Percentiles rank a stretch among this genome's conserved stretches.
Evolutionary conservation across 2,888 invertebrate species (phyloP).

Genomic region (Carcina quercana): DNA sequence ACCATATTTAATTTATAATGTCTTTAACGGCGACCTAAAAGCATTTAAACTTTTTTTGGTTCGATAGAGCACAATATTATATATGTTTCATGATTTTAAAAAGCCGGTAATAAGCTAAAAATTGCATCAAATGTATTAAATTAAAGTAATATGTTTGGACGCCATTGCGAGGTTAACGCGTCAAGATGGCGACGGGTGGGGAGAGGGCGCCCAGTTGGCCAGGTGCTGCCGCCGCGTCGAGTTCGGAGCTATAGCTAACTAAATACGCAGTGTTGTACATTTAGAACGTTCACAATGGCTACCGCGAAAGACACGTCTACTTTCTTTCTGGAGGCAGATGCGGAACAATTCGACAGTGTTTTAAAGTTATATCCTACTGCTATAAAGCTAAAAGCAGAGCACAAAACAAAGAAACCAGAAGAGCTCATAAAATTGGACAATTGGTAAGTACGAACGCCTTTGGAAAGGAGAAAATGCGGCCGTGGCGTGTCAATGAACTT

Average conservation of each 20-base stretch:
- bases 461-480: slow-evolving; percentile 74
- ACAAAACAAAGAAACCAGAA: slow-evolving; percentile 93
- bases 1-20: slow-evolving; percentile 48
- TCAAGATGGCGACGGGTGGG: slow-evolving; percentile 73
- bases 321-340: slow-evolving; percentile 94
- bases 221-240: slow-evolving; percentile 76
- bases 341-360: slow-evolving; percentile 90
- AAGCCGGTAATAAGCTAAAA: too few species aligned
- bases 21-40: too few species aligned
- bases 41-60: neutral
- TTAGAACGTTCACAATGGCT: slow-evolving; percentile 83
- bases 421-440: slow-evolving; percentile 96
- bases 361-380: slow-evolving; percentile 94
- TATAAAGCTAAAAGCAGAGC: slow-evolving; percentile 91
- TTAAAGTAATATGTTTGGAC: slow-evolving; percentile 70
- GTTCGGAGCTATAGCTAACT: slow-evolving; percentile 75
- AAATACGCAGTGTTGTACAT: slow-evolving; percentile 74
- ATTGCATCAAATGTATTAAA: too few species aligned
- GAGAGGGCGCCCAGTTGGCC: slow-evolving; percentile 73
- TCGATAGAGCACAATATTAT: slow-evolving; percentile 9
- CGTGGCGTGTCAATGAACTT: slow-evolving; percentile 77
- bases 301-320: slow-evolving; percentile 93
- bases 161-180: slow-evolving; percentile 62
- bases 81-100: slow-evolving; percentile 6
- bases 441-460: slow-evolving; percentile 85